These are phyloP conservation scores for Macrophya alboannulata DNA, from an alignment of 2,888 invertebrate species.

Conservation along the genomic window DNA sequence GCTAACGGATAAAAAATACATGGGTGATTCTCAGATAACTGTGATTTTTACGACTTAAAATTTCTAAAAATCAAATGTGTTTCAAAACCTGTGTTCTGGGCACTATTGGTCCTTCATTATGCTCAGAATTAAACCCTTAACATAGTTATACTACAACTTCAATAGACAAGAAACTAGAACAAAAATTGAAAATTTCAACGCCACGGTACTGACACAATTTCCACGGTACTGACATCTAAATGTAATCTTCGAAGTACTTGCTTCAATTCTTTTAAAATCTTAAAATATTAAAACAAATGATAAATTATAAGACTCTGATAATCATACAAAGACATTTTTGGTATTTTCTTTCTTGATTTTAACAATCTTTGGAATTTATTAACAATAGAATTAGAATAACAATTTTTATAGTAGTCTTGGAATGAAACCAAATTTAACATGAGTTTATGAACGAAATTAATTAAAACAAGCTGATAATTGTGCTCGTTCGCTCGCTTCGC, in stretches of 20 bases:
- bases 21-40: neutral
- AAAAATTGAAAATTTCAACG: constrained; percentile 24
- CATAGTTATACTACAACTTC: constrained; percentile 14
- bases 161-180: neutral
- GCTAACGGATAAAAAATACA: neutral
- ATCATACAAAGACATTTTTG: constrained; percentile 11
- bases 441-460: too few species aligned
- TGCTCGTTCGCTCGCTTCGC: too few species aligned
- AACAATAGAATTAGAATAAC: too few species aligned
- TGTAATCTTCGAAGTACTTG: neutral
- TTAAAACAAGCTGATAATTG: too few species aligned
- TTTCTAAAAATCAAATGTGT: neutral
- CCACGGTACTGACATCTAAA: constrained; percentile 30
- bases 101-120: neutral
- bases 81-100: neutral
- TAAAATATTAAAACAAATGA: constrained; percentile 11
- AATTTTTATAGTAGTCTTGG: too few species aligned
- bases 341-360: constrained; percentile 6
- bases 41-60: constrained; percentile 7
- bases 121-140: constrained; percentile 14
- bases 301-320: constrained; percentile 5
- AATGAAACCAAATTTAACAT: too few species aligned
- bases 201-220: constrained; percentile 27
- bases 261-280: constrained; percentile 7
- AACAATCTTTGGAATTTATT: constrained; percentile 10